Conservation (phyloP, 2,113 vertebrate genomes). For the Brienomyrus longianalis region DNA sequence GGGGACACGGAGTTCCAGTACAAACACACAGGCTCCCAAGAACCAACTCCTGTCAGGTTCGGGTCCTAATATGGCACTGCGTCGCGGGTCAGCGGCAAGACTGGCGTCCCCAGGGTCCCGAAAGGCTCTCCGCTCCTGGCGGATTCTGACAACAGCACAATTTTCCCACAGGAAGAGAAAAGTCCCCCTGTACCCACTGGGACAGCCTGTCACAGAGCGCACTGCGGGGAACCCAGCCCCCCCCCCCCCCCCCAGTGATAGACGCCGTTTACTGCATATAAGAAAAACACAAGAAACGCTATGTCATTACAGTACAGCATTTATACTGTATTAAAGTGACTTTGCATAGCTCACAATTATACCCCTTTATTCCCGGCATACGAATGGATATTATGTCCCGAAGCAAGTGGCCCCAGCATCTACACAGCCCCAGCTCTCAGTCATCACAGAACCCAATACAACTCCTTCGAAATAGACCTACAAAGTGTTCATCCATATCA, state of each 20-base stretch:
- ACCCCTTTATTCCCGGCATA: background rate
- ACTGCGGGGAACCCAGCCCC: constrained; percentile 22
- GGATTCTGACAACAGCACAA: constrained; percentile 67
- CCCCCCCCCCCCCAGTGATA: constrained; percentile 4
- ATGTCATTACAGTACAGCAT: background rate
- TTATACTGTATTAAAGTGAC: background rate
- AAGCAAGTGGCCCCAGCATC: background rate
- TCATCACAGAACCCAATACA: background rate
- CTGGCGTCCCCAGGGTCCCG: constrained; percentile 62
- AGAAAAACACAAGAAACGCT: background rate
- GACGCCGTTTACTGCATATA: background rate
- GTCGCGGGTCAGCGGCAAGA: constrained; percentile 66
- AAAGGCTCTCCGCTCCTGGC: constrained; percentile 47
- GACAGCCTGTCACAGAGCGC: constrained; percentile 48
- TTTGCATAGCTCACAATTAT: background rate
- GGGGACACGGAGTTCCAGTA: background rate
- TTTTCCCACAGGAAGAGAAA: constrained; percentile 79
- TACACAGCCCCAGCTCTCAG: background rate
- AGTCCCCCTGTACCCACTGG: constrained; percentile 32
- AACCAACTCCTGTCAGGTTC: background rate
- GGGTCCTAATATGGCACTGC: constrained; percentile 76
- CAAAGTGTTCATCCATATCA: background rate
- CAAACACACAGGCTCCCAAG: constrained; percentile 4
- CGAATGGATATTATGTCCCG: background rate
- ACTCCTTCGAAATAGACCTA: background rate